Base-by-base conservation (phyloP, 2,888 invertebrate genomes). In the Tipula confusa region DNA sequence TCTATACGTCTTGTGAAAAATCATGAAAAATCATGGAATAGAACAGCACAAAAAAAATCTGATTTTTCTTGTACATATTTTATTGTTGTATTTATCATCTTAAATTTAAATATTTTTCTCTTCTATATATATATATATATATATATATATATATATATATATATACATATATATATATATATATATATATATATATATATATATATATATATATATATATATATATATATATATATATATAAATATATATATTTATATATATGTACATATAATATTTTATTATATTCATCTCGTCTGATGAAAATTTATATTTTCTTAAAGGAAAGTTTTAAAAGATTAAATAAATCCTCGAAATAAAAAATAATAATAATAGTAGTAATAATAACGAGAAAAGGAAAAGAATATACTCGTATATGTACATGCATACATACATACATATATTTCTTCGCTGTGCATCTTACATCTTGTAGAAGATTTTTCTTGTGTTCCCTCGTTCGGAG, bases 251-350 rank as follows among this genome's bases (percentile, higher is more conserved):
- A n/a, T n/a, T n/a, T n/a, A n/a, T n/a, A n/a, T n/a, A n/a, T n/a
- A n/a, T n/a, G n/a, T n/a, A n/a, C n/a, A n/a, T n/a, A 64, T 24
- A 64, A 64, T 64, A 24, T 64, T 64, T 64, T 64, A 64, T 64
- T 64, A 64, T 64, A 64, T 64, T 24, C 64, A 64, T 64, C 64
- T 64, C 64, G 64, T 64, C 64, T 64, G 64, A 64, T 64, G 64
- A 64, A 64, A 64, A 64, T 64, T 64, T 64, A 64, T 64, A 64
- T 64, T 64, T 64, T 64, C 64, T 64, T 64, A 64, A 64, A 64
- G 64, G 24, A 64, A 64, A 64, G 64, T 64, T 64, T 24, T 64
- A 64, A 64, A 64, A 64, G 64, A 64, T 64, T 64, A 64, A 64
- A 64, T 64, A 64, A 64, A 64, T 64, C 64, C 64, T 64, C 64